Conservation (phyloP, 2,888 invertebrate genomes). For the Gonocerus acuteangulatus region DNA sequence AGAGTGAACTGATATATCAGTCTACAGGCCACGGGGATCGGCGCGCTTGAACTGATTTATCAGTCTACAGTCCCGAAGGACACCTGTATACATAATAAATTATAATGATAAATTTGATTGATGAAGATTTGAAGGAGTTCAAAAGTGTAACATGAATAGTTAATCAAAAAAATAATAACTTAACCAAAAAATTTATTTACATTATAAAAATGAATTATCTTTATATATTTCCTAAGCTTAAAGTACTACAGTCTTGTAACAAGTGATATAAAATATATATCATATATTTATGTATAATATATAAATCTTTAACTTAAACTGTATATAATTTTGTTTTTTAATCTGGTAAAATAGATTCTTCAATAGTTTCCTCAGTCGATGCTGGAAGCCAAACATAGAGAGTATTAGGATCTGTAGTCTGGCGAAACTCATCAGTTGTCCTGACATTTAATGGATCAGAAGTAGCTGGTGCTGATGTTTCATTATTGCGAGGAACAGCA, state of each 20-base stretch:
- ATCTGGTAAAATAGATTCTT: constrained; percentile 38
- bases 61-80: no score
- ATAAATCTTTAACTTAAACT: constrained; percentile 13
- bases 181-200: no score
- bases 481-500: constrained; percentile 31
- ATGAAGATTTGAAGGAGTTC: no score
- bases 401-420: constrained; percentile 35
- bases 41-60: no score
- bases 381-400: constrained; percentile 40
- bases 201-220: no score
- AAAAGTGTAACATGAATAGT: no score
- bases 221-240: constrained; percentile 15
- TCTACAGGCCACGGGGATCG: no score
- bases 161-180: no score
- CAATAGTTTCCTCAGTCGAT: constrained; percentile 21
- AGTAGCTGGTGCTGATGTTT: constrained; percentile 27
- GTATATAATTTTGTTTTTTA: constrained; percentile 10
- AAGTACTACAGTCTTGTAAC: constrained; percentile 25
- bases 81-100: no score
- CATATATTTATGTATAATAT: neutral
- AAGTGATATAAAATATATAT: constrained; percentile 4
- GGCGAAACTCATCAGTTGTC: constrained; percentile 32
- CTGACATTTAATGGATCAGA: constrained; percentile 39
- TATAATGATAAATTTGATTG: no score
- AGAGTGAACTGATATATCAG: no score